These are phyloP conservation scores for Forficula auricularia DNA, from an alignment of 1,140 invertebrate genomes.

Conservation along the genomic window DNA sequence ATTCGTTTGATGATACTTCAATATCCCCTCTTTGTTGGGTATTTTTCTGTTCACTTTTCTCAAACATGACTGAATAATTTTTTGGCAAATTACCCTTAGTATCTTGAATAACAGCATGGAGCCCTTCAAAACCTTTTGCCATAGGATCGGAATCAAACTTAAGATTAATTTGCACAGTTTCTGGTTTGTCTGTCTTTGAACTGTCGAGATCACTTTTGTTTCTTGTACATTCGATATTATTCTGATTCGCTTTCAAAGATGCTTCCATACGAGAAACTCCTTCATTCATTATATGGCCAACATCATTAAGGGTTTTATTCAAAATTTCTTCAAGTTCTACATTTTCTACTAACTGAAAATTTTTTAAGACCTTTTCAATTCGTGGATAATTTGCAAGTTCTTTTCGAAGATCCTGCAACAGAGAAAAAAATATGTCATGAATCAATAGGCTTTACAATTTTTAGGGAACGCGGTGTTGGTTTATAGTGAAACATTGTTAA, in stretches of 20 bases:
- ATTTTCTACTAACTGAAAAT: neutral
- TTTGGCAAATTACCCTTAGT: neutral
- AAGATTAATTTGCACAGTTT: neutral
- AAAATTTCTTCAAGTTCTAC: neutral
- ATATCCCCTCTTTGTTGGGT: too few species aligned
- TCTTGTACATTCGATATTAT: slow-evolving; percentile 1
- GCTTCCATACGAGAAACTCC: neutral
- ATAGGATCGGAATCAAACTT: neutral
- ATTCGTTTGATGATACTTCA: neutral
- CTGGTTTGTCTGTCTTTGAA: slow-evolving; percentile 4
- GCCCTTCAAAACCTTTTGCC: too few species aligned
- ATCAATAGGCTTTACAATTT: too few species aligned
- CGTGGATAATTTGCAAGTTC: slow-evolving; percentile 4
- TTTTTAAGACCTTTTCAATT: slow-evolving; percentile 1
- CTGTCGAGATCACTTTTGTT: neutral
- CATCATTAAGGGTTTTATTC: neutral
- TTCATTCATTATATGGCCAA: neutral
- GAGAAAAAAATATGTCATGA: too few species aligned
- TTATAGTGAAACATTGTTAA: too few species aligned
- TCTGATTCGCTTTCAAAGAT: too few species aligned
- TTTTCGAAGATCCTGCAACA: neutral
- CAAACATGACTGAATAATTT: slow-evolving; percentile 1
- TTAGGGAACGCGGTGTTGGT: too few species aligned
- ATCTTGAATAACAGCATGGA: too few species aligned
- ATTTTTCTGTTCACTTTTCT: slow-evolving; percentile 7